Percentiles rank a stretch among this genome's conserved stretches.
Conservation (phyloP, 2,888 invertebrate genomes). For the Spatulosminthurus flaviceps region DNA sequence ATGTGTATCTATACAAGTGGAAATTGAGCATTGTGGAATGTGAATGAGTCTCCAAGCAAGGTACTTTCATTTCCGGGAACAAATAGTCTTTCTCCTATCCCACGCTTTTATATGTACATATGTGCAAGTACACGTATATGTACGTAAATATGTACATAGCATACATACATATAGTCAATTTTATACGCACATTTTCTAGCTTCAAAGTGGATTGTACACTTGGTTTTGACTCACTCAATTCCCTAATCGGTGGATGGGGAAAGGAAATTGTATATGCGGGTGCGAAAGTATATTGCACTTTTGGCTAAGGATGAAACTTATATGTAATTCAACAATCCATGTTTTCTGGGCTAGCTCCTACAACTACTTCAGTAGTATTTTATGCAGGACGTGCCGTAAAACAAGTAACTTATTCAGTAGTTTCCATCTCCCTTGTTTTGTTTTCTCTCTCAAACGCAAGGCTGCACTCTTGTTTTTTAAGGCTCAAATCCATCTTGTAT, state of each 20-base stretch:
- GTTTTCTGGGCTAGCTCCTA: neutral
- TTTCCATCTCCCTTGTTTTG: neutral
- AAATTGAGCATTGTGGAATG: conserved; percentile 14
- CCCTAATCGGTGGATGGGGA: neutral
- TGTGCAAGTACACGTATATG: too few relatives aligned
- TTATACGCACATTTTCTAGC: too few relatives aligned
- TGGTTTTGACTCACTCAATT: too few relatives aligned
- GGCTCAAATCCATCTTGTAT: too few relatives aligned
- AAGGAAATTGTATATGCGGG: neutral
- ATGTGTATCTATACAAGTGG: neutral
- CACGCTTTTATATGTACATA: conserved; percentile 4
- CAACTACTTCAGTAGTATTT: neutral
- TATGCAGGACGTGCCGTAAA: neutral
- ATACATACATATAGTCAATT: too few relatives aligned
- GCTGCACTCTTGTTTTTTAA: too few relatives aligned
- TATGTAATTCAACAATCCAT: neutral
- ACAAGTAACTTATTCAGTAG: conserved; percentile 3
- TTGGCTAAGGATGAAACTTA: neutral
- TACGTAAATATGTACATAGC: too few relatives aligned
- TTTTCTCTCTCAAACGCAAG: too few relatives aligned
- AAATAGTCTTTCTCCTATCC: conserved; percentile 20
- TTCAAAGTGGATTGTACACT: too few relatives aligned
- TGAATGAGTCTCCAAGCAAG: conserved; percentile 32
- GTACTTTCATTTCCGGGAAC: conserved; percentile 37
- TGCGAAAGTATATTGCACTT: neutral